Conservation (phyloP, 2,113 vertebrate genomes). For the Zootoca vivipara region DNA sequence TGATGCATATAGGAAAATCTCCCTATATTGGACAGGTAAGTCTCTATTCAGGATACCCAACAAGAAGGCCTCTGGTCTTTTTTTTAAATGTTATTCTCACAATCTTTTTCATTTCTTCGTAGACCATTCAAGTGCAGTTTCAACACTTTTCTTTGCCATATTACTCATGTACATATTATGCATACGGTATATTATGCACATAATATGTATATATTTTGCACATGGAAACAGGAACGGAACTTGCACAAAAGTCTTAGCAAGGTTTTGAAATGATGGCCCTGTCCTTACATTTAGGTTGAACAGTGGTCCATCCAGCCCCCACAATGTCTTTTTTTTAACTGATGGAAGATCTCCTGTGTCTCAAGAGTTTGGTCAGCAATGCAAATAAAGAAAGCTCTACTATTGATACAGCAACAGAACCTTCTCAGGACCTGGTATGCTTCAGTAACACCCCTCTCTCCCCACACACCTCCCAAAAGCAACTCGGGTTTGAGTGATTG, state of each 20-base stretch:
- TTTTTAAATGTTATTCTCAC: too few relatives aligned
- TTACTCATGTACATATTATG: too few relatives aligned
- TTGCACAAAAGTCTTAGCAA: conserved; percentile 25
- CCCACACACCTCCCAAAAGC: background rate
- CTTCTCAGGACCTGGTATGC: background rate
- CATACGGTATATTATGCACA: too few relatives aligned
- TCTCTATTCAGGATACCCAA: too few relatives aligned
- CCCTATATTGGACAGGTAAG: too few relatives aligned
- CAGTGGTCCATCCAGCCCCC: background rate
- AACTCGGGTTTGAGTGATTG: background rate
- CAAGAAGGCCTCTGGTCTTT: too few relatives aligned
- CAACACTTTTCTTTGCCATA: too few relatives aligned
- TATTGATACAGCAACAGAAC: too few relatives aligned
- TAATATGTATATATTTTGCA: conserved; percentile 2
- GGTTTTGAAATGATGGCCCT: conserved; percentile 31
- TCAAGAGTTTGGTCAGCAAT: background rate
- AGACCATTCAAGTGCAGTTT: conserved; percentile 31
- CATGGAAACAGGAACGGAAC: conserved; percentile 43
- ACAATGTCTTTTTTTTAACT: background rate
- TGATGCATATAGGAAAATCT: too few relatives aligned
- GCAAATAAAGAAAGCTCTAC: background rate
- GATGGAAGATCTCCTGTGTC: background rate
- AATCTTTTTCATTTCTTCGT: too few relatives aligned
- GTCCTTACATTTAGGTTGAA: conserved; percentile 40
- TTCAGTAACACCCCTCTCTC: background rate